These are phyloP conservation scores for Rhynchomys soricoides DNA, from an alignment of 2,113 vertebrate genomes.

Conservation along the genomic window DNA sequence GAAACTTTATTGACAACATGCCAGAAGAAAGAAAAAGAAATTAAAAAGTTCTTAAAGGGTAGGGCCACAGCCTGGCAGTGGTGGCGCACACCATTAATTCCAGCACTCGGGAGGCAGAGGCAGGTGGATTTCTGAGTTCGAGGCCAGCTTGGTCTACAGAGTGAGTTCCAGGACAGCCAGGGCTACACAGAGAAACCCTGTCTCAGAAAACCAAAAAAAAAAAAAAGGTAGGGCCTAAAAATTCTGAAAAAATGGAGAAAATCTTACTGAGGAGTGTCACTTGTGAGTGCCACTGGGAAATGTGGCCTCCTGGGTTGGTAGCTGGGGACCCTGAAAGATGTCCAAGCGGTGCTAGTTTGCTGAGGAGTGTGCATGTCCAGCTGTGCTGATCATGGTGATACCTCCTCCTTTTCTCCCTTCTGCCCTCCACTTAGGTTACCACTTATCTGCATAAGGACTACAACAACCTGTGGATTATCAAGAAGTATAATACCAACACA, in stretches of 20 bases:
- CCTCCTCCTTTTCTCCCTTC: background rate
- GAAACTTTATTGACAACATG: constrained; percentile 11
- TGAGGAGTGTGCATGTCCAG: background rate
- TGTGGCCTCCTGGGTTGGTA: background rate
- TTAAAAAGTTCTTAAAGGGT: background rate
- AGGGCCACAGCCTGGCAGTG: too few relatives aligned
- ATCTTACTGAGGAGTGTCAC: background rate
- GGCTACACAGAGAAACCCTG: too few relatives aligned
- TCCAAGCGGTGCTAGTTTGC: background rate
- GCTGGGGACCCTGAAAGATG: constrained; percentile 11
- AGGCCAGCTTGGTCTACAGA: too few relatives aligned
- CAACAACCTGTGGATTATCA: constrained; percentile 98
- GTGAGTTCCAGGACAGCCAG: too few relatives aligned
- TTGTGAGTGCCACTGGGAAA: background rate
- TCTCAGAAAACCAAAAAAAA: too few relatives aligned
- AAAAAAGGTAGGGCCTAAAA: background rate
- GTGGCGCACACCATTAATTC: too few relatives aligned
- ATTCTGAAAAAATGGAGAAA: background rate
- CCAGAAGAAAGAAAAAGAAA: background rate
- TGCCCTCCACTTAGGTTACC: constrained; percentile 89
- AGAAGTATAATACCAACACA: constrained; percentile 86
- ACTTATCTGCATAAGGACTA: constrained; percentile 97
- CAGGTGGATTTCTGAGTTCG: too few relatives aligned
- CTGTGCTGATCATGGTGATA: constrained; percentile 24
- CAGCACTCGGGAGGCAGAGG: too few relatives aligned